These are phyloP conservation scores for Cosmia trapezina DNA, from an alignment of 2,888 invertebrate species.

Conservation along the genomic window DNA sequence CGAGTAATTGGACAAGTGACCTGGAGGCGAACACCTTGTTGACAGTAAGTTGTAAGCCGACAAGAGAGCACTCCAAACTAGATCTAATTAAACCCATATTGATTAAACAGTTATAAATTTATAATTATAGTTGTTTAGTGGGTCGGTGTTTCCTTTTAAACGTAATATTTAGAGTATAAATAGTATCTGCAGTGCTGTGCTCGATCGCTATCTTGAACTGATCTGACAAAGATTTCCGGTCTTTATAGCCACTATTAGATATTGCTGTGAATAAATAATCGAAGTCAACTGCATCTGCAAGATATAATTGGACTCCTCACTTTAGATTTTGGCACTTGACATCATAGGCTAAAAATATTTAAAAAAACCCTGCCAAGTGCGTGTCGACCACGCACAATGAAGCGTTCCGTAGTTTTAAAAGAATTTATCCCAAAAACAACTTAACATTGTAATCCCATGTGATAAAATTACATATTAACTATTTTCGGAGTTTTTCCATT, in stretches of 20 bases:
- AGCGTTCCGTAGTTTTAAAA: no score
- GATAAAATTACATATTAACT: no score
- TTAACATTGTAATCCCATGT: no score
- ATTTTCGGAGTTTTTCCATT: no score
- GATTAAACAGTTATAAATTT: constrained; percentile 49
- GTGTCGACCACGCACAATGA: no score
- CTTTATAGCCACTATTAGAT: constrained; percentile 28
- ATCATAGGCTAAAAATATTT: not conserved
- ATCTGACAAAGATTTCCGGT: constrained; percentile 40
- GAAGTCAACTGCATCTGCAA: constrained; percentile 1
- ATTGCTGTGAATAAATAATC: constrained; percentile 18
- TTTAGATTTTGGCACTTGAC: no score
- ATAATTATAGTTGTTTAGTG: constrained; percentile 38
- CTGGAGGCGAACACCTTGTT: constrained; percentile 9
- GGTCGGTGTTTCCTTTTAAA: constrained; percentile 57
- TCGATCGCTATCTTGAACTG: constrained; percentile 29
- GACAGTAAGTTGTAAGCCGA: constrained; percentile 29
- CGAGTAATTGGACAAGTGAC: constrained; percentile 43
- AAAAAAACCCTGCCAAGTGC: no score
- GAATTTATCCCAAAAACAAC: no score
- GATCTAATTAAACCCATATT: constrained; percentile 36
- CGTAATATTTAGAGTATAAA: constrained; percentile 17
- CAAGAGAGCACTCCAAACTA: constrained; percentile 22
- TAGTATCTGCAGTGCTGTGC: constrained; percentile 12
- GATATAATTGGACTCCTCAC: not conserved